Conservation (phyloP, 2,888 invertebrate genomes). For the Dioctria rufipes region DNA sequence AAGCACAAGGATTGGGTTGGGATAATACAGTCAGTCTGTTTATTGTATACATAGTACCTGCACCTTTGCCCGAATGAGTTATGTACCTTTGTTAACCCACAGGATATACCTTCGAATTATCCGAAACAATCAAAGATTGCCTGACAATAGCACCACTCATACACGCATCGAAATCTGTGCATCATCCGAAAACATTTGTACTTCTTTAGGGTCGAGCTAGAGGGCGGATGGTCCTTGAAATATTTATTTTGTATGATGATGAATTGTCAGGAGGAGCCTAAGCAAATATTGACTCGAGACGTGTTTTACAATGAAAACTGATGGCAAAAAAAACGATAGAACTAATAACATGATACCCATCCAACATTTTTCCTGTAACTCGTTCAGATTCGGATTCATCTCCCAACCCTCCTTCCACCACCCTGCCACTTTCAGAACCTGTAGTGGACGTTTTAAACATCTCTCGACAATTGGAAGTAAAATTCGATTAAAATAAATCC, state of each 20-base stretch:
- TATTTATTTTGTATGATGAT: conserved; percentile 38
- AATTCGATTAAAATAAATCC: conserved; percentile 43
- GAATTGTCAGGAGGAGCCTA: conserved; percentile 31
- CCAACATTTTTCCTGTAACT: not conserved
- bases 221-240: not conserved
- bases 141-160: not conserved
- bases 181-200: not conserved
- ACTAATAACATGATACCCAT: conserved; percentile 4
- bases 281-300: conserved; percentile 36
- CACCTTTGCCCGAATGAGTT: not conserved
- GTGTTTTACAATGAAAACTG: conserved; percentile 24
- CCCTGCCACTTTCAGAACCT: too few relatives aligned
- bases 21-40: not conserved
- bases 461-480: not conserved
- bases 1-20: not conserved
- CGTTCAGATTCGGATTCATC: not conserved
- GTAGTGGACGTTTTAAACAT: not conserved
- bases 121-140: conserved; percentile 7
- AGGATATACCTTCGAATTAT: not conserved
- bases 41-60: not conserved
- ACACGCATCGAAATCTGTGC: not conserved
- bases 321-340: not conserved
- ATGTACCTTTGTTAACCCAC: not conserved
- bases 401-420: not conserved
- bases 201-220: not conserved